A percentile compares a stretch with the other conserved stretches of the same genome.
Conservation (phyloP, 2,113 vertebrate species). For the Odocoileus virginianus region DNA sequence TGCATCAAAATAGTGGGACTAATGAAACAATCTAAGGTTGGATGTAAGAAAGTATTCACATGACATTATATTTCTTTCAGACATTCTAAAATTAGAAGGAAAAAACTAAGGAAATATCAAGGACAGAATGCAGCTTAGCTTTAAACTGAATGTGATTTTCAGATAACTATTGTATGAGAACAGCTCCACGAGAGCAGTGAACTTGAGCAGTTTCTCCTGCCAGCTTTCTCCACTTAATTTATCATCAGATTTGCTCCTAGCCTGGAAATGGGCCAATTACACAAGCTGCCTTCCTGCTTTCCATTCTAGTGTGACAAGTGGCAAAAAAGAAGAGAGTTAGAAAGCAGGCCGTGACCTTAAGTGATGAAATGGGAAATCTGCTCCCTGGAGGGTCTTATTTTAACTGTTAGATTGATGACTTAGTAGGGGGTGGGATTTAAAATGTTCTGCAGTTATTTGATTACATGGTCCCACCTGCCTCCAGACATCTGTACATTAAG, state of each 20-base stretch:
- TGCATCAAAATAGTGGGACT: neutral
- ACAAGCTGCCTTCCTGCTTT: slow-evolving; percentile 24
- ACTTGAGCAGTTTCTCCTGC: neutral
- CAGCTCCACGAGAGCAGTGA: neutral
- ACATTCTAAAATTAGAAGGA: slow-evolving; percentile 17
- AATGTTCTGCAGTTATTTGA: slow-evolving; percentile 17
- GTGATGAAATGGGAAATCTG: slow-evolving; percentile 33
- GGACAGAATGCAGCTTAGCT: neutral
- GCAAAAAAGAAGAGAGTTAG: slow-evolving; percentile 15
- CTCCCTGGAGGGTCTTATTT: slow-evolving; percentile 28
- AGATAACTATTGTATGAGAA: neutral
- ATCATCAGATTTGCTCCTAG: slow-evolving; percentile 20
- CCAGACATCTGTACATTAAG: neutral
- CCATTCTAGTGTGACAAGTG: neutral
- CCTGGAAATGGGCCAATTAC: slow-evolving; percentile 24
- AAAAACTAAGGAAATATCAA: neutral
- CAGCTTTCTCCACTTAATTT: slow-evolving; percentile 22
- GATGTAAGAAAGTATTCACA: neutral
- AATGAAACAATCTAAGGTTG: neutral
- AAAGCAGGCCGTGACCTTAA: slow-evolving; percentile 26
- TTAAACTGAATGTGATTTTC: slow-evolving; percentile 29
- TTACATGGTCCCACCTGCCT: neutral
- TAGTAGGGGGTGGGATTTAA: neutral
- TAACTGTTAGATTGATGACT: slow-evolving; percentile 22
- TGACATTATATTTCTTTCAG: neutral